Base-by-base conservation (phyloP, 2,797 vertebrate species). In the Melanotaenia parkinsoni region DNA sequence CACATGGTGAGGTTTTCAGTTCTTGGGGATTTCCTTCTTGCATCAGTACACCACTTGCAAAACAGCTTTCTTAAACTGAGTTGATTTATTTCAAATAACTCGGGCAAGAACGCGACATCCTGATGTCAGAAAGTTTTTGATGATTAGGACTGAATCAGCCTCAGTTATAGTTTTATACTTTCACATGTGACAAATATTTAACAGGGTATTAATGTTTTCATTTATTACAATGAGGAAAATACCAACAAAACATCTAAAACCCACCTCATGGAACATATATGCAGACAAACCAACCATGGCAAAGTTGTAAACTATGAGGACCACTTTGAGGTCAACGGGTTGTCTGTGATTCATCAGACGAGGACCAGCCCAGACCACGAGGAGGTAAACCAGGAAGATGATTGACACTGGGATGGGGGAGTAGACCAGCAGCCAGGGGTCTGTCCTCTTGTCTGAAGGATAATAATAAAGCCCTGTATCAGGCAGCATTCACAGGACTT, bases 231-330 rank as follows among this genome's bases (percentile, higher is more conserved):
- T 47, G 20, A 47, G n/a, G 2, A n/a, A 47, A 47, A 47, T 47
- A 47, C 18, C 20, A 47, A 20, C 40, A 20, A 47, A 47, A 9
- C 45, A 47, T 67, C 0, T 28, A 28, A 66, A 12, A 45, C 87
- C 11, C 79, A 96, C 95, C 95, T 96, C 93, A 0, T 89, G 79
- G 82, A 94, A 95, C 91, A 95, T 90, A 75, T 93, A 95, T 51
- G 77, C 87, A 0, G 93, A 94, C 30, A 95, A 77, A 50, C 72
- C 80, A 26, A 95, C 92, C 89, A 93, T 92, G 51, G 79, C 6
- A 8, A 95, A 91, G 76, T 88, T 94, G 70, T 94, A 95, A 81
- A 89, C 3, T 0, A 93, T 75, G 14, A 96, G 91, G 0, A 89
- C 47, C 2, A 33, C 24, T 77, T 57, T 88, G 61, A 96, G 89